A percentile compares a stretch with the other conserved stretches of the same genome.
These are phyloP conservation scores for Gymnocephalus cernua DNA, from an alignment of 2,113 vertebrate genomes.

Conservation along the genomic window DNA sequence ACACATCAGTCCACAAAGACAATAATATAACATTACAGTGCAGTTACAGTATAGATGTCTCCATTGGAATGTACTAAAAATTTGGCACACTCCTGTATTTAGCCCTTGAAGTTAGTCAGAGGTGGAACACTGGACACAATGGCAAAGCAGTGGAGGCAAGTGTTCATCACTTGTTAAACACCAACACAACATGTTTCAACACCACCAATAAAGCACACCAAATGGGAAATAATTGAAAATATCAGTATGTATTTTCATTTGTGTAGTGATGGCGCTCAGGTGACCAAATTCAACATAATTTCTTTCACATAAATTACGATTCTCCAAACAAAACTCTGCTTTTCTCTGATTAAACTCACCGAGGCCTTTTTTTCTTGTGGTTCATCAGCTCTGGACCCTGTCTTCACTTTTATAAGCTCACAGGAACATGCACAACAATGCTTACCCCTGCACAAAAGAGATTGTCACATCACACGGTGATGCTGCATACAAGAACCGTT, in stretches of 20 bases:
- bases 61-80: constrained; percentile 79
- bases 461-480: neutral
- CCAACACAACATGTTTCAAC: constrained; percentile 17
- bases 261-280: constrained; percentile 42
- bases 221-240: constrained; percentile 33
- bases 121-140: constrained; percentile 27
- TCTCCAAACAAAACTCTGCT: neutral
- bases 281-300: neutral
- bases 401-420: neutral
- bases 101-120: constrained; percentile 79
- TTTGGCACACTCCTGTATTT: constrained; percentile 75
- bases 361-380: neutral
- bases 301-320: neutral
- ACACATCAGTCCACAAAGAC: constrained; percentile 59
- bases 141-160: constrained; percentile 3
- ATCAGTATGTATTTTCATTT: constrained; percentile 48
- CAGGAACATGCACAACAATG: neutral
- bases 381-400: neutral
- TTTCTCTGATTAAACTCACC: neutral
- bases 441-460: neutral
- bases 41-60: constrained; percentile 80
- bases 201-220: constrained; percentile 24
- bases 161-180: constrained; percentile 26
- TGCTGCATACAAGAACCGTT: neutral
- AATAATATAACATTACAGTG: constrained; percentile 62